Percentiles rank a stretch among this genome's conserved stretches.
phyloP scores from a whole-genome alignment of 2,888 invertebrate genomes.

The Hirudinaria manillensis region DNA sequence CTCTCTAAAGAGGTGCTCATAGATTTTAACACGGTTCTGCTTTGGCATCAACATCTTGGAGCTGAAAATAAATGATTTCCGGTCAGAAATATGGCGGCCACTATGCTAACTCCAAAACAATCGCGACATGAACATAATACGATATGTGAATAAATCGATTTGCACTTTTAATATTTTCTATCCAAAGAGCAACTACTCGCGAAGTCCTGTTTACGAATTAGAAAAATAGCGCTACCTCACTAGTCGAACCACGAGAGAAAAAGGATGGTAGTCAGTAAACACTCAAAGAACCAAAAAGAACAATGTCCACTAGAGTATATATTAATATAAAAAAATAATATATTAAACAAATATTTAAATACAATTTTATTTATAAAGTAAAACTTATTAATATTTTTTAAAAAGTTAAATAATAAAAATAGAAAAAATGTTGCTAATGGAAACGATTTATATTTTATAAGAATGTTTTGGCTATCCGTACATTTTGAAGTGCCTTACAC shows the following conservation, averaged over 20 bases:
- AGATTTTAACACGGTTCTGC: constrained; percentile 89
- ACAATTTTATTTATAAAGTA: neutral
- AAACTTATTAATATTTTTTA: neutral
- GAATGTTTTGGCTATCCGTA: no score
- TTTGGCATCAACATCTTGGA: constrained; percentile 99
- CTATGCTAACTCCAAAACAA: neutral
- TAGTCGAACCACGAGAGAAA: neutral
- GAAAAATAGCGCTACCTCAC: no score
- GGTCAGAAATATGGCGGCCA: no score
- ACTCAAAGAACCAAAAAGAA: neutral
- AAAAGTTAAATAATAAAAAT: neutral
- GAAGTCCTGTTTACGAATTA: no score
- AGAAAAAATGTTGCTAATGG: neutral
- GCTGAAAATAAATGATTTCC: neutral
- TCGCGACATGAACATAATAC: neutral
- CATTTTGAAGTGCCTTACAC: no score
- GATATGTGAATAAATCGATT: neutral
- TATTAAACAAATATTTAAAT: neutral
- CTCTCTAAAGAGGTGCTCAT: constrained; percentile 95
- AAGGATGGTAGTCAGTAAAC: neutral
- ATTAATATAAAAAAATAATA: neutral
- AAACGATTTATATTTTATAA: neutral
- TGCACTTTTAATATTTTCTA: neutral
- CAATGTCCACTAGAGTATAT: neutral
- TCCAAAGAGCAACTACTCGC: neutral